Conservation (phyloP, 2,888 invertebrate genomes). For the Elysia crispata region DNA sequence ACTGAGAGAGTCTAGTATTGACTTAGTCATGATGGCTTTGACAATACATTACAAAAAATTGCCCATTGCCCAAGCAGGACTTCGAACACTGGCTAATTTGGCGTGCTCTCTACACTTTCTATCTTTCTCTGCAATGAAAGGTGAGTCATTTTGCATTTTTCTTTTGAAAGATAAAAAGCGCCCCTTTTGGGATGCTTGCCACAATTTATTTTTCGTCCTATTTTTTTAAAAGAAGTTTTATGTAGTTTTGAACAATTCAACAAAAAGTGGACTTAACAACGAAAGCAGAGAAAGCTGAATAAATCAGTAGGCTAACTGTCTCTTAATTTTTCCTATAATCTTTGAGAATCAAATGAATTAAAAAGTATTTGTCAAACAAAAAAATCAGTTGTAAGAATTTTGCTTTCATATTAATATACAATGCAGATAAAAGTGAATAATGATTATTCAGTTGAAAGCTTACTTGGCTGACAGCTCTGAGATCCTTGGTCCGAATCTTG, state of each 20-base stretch:
- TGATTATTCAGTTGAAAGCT: not conserved
- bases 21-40: slow-evolving; percentile 61
- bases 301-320: too few relatives aligned
- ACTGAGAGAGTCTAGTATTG: slow-evolving; percentile 66
- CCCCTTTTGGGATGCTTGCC: not conserved
- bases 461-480: too few relatives aligned
- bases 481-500: too few relatives aligned
- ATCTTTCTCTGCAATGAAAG: slow-evolving; percentile 55
- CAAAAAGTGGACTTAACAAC: too few relatives aligned
- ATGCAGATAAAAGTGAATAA: not conserved
- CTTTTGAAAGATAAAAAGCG: not conserved
- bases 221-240: not conserved
- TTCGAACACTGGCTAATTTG: slow-evolving; percentile 65
- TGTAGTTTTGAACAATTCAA: not conserved
- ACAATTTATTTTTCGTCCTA: not conserved
- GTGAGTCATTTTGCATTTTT: slow-evolving; percentile 52
- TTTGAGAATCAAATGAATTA: too few relatives aligned
- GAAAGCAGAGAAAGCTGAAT: too few relatives aligned
- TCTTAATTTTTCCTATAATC: too few relatives aligned
- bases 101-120: slow-evolving; percentile 57
- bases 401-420: not conserved
- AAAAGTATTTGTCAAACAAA: too few relatives aligned
- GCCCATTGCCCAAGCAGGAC: slow-evolving; percentile 62
- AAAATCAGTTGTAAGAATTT: not conserved
- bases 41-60: slow-evolving; percentile 57